Base-by-base conservation (phyloP, 2,113 vertebrate species). In the Muntiacus muntjak region DNA sequence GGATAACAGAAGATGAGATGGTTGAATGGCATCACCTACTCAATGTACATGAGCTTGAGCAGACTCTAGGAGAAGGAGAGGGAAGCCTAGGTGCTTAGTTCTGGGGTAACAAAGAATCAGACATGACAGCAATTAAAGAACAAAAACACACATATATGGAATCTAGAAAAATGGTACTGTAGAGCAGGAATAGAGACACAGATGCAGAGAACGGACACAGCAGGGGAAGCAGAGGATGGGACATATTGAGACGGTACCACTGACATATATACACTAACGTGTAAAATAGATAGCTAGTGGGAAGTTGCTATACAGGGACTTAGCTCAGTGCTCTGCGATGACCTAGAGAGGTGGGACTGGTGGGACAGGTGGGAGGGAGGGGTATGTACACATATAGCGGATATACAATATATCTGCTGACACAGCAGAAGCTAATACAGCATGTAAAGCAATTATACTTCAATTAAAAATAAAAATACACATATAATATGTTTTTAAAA, bases 1-100 rank as follows among this genome's bases (percentile, higher is more conserved):
- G n/a, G 10, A 40, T 0, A 0, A 71, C 19, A 71, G 67, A 71
- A 0, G n/a, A 23, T 40, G 67, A 71, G 19, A 71, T 6, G n/a
- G 67, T 40, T 71, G 1, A 19, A 71, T 3, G n/a, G 67, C 67
- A 40, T 40, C 67, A 71, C 67, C 1, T 1, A 71, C n/a, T 71
- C 19, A 71, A 71, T 71, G 67, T 23, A 71, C 67, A 40, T 36
- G n/a, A 40, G 19, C 67, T 71, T 71, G 67, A 71, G 67, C 19
- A 71, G 23, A 23, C 67, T 71, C 67, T 71, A 36, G 67, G 67
- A 40, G 67, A 71, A 36, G 67, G n/a, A 71, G n/a, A 71, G 19
- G 67, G 67, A 71, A 12, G 67, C 19, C 5, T 71, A 21, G n/a
- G n/a, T 40, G n/a, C 5, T 71, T 19, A 71, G 67, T 71, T 40